Evolutionary conservation across 2,888 invertebrate species (phyloP).

Genomic region (Thumatha senex): DNA sequence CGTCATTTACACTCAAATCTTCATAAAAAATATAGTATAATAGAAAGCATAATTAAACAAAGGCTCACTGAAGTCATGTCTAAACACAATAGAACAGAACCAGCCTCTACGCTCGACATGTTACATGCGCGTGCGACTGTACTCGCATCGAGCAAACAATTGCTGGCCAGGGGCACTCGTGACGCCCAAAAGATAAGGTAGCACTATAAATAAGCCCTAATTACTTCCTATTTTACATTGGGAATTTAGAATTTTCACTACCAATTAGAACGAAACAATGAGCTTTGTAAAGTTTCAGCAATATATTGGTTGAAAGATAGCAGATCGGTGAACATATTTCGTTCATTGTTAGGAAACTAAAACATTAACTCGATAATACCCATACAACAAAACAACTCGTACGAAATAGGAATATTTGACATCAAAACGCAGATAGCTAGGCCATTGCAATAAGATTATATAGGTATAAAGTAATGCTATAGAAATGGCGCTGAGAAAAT

Average conservation of each 20-base stretch:
- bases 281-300: constrained; percentile 33
- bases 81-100: constrained; percentile 25
- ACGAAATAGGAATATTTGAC: not conserved
- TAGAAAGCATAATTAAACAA: constrained; percentile 34
- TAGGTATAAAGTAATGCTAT: constrained; percentile 21
- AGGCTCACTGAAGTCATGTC: constrained; percentile 11
- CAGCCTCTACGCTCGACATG: constrained; percentile 19
- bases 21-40: constrained; percentile 8
- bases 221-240: constrained; percentile 68
- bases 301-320: constrained; percentile 5
- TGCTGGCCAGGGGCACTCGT: constrained; percentile 48
- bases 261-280: constrained; percentile 53
- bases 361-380: not conserved
- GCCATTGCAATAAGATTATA: constrained; percentile 17
- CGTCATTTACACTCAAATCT: not conserved
- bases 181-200: constrained; percentile 67
- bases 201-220: constrained; percentile 74
- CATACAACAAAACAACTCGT: too few relatives aligned
- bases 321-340: constrained; percentile 1
- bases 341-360: too few relatives aligned
- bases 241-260: constrained; percentile 50
- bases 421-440: constrained; percentile 5
- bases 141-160: constrained; percentile 44
- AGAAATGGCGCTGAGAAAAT: constrained; percentile 42
- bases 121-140: constrained; percentile 29